Evolutionary conservation across 2,888 invertebrate genomes (phyloP), one percentile per base, ranked within the genome.

Genomic region (Drosophila mimetica): DNA sequence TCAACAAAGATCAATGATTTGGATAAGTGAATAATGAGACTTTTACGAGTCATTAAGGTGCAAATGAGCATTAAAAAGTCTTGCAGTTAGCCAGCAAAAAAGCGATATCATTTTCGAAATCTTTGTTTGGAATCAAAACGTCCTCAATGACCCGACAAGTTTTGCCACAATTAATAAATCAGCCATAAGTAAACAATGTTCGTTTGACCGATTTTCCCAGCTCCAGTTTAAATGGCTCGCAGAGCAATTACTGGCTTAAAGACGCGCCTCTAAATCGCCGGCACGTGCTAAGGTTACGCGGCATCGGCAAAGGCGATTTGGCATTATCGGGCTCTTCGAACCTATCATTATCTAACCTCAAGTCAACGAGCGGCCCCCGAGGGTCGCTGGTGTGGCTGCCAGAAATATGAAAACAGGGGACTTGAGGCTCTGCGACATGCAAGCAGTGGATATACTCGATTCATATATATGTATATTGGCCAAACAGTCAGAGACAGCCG

Each of bases 281-380:
- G 65, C 82, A 85, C 89, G 87, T 89, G 89, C 83, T 80, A 85
- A 82, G 88, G 89, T 85, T 89, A 76, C 74, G 52, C 57, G 30
- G 66, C 74, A n/a, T 53, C 42, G 18, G 46, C 67, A 75, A 66
- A 75, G 80, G 70, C 77, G 70, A 75, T 60, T 74, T 67, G 67
- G 52, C 66, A 52, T 66, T 76, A n/a, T 65, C 42, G 36, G 30
- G n/a, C 53, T 47, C 46, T 44, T 11, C 42, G 34, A 48, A 48
- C 66, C 77, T 42, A 76, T 79, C 80, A 81, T 86, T 86, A 81
- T 76, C 77, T 32, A 70, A 59, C 74, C 79, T 71, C 71, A 72
- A 76, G 70, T 50, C 67, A 60, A 51, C 69, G 44, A 57, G 30
- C 36, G 28, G 42, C 25, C 53, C 84, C 73, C 79, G 83, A 80